A percentile compares a stretch with the other conserved stretches of the same genome.
Conservation (phyloP, 2,113 vertebrate genomes). For the Silurus meridionalis region DNA sequence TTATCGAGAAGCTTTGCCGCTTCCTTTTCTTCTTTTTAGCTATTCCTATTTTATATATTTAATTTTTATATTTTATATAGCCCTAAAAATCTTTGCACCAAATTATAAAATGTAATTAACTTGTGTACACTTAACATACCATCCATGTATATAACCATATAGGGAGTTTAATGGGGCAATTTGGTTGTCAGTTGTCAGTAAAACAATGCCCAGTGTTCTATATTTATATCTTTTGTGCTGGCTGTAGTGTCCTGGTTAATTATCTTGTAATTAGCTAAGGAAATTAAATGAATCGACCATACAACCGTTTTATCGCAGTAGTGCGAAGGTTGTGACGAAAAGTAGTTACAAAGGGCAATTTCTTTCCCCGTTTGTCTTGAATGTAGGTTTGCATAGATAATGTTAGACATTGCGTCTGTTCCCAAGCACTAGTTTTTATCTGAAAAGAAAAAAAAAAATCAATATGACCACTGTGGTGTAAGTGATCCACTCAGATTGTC, state of each 20-base stretch:
- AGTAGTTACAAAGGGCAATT: neutral
- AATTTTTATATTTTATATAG: neutral
- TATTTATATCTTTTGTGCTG: neutral
- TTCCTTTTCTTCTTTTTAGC: no score
- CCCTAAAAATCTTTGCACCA: neutral
- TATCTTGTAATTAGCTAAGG: neutral
- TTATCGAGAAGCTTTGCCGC: neutral
- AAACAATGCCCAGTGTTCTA: neutral
- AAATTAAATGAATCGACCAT: neutral
- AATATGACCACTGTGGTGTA: neutral
- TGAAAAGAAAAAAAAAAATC: neutral
- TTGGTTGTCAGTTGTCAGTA: neutral
- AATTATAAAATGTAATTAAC: neutral
- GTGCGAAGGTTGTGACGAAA: neutral
- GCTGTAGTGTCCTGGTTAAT: neutral
- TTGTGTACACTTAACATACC: neutral
- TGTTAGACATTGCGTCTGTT: neutral
- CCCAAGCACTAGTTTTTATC: neutral
- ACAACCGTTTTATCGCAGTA: neutral
- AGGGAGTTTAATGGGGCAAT: neutral
- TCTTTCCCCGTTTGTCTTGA: neutral
- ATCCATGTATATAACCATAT: no score
- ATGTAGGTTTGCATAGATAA: neutral
- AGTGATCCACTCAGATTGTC: constrained; percentile 20
- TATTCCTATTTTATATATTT: neutral